These are phyloP conservation scores for Cryptoprocta ferox DNA, from an alignment of 2,797 vertebrate genomes.

Conservation along the genomic window DNA sequence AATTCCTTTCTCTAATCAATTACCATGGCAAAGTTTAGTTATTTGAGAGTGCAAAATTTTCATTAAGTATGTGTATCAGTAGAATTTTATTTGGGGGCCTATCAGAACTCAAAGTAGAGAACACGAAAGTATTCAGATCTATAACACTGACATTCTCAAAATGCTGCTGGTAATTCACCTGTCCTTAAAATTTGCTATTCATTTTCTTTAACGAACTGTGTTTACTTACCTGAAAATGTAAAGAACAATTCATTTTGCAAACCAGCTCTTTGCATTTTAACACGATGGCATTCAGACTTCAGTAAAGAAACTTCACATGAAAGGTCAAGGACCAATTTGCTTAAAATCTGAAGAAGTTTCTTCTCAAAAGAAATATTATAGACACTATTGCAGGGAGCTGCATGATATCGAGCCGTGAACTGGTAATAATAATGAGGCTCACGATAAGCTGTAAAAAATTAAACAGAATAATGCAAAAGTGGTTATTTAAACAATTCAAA, in stretches of 20 bases:
- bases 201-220: background rate
- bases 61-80: background rate
- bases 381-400: conserved; percentile 76
- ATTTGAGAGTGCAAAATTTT: background rate
- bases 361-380: conserved; percentile 80
- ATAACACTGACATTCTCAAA: background rate
- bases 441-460: conserved; percentile 75
- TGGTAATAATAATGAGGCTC: conserved; percentile 76
- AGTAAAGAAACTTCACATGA: conserved; percentile 77
- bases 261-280: conserved; percentile 84
- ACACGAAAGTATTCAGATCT: background rate
- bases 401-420: conserved; percentile 79
- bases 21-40: background rate
- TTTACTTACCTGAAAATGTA: conserved; percentile 81
- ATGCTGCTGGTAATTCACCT: background rate
- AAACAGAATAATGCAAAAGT: background rate
- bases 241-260: conserved; percentile 84
- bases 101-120: background rate
- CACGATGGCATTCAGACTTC: conserved; percentile 81
- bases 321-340: conserved; percentile 76
- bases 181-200: background rate
- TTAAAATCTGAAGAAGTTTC: conserved; percentile 78
- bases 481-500: conserved; percentile 36
- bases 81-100: background rate
- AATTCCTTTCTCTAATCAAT: background rate